These are phyloP conservation scores for Chironomus tepperi DNA, from an alignment of 1,140 invertebrate species.

Conservation along the genomic window DNA sequence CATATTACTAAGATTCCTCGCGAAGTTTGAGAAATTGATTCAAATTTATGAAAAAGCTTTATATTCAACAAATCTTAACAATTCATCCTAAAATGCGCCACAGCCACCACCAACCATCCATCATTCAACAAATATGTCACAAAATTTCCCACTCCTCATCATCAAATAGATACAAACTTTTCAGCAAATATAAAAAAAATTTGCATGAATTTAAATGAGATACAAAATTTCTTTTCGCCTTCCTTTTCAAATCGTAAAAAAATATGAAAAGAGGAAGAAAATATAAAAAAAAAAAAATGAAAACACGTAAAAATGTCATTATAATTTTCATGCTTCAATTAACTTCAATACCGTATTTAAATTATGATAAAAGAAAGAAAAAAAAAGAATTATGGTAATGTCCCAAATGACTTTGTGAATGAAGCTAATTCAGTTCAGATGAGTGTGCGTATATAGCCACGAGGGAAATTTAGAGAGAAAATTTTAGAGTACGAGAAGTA, in stretches of 20 bases:
- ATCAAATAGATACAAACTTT: too few relatives aligned
- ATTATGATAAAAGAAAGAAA: neutral
- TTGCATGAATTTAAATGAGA: neutral
- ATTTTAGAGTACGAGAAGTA: neutral
- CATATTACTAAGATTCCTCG: too few relatives aligned
- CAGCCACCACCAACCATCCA: too few relatives aligned
- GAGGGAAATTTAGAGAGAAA: neutral
- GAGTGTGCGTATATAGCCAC: neutral
- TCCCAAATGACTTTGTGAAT: slow-evolving; percentile 22
- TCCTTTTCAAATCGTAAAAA: neutral
- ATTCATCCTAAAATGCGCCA: too few relatives aligned
- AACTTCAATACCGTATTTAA: slow-evolving; percentile 10
- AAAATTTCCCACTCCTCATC: neutral
- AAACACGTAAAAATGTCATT: slow-evolving; percentile 24
- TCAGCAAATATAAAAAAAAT: neutral
- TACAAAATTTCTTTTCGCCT: too few relatives aligned
- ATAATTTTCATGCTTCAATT: slow-evolving; percentile 23
- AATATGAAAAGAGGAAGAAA: neutral
- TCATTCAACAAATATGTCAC: neutral
- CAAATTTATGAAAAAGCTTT: too few relatives aligned
- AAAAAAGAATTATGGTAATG: slow-evolving; percentile 15
- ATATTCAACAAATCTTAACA: too few relatives aligned
- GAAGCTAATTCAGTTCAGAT: slow-evolving; percentile 12
- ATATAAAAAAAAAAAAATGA: neutral
- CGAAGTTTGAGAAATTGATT: too few relatives aligned